Conservation (phyloP, 2,888 invertebrate genomes). For the Stomorhina lunata region DNA sequence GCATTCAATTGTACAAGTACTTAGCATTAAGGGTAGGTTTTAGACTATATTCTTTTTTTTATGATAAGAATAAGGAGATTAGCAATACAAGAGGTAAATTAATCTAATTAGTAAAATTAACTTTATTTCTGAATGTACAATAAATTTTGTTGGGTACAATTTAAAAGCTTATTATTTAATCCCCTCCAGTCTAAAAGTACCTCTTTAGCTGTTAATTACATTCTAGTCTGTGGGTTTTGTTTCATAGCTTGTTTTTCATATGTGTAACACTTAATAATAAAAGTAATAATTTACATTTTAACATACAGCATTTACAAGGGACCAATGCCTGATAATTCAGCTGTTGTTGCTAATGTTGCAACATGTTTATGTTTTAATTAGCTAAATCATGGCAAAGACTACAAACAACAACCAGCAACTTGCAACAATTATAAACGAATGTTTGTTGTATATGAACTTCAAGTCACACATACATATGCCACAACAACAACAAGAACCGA, state of each 20-base stretch:
- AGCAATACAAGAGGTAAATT: no score
- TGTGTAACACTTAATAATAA: slow-evolving; percentile 56
- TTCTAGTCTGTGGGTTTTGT: slow-evolving; percentile 10
- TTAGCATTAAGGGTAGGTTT: no score
- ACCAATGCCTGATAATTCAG: slow-evolving; percentile 30
- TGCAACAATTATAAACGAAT: not conserved
- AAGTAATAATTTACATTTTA: slow-evolving; percentile 57
- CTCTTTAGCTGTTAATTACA: slow-evolving; percentile 56
- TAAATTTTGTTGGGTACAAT: no score
- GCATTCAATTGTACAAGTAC: no score
- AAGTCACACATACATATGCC: not conserved
- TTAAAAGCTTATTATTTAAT: no score
- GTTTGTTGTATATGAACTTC: not conserved
- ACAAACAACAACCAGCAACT: slow-evolving; percentile 30
- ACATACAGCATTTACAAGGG: slow-evolving; percentile 30
- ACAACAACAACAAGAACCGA: slow-evolving; percentile 15
- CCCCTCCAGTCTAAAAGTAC: no score
- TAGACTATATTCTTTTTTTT: no score
- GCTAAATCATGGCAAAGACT: slow-evolving; percentile 61
- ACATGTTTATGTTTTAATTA: slow-evolving; percentile 66
- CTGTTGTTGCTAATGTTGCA: slow-evolving; percentile 32
- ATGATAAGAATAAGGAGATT: no score
- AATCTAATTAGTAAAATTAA: no score
- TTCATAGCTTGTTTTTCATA: not conserved
- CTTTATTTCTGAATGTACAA: no score